These are phyloP conservation scores for Andrena hattorfiana DNA, from an alignment of 2,888 invertebrate genomes.

Conservation along the genomic window DNA sequence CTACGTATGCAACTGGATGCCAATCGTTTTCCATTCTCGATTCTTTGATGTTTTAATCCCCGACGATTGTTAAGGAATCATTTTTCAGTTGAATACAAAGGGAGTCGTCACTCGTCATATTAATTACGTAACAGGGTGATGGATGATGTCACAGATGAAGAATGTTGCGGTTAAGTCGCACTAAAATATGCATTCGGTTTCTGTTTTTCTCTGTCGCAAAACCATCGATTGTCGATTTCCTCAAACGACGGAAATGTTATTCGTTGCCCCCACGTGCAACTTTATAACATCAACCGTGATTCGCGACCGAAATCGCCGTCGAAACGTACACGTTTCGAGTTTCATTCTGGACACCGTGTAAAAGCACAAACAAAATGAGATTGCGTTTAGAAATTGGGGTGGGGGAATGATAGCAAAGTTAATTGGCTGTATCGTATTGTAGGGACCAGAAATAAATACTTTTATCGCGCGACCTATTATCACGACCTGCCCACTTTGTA, in stretches of 20 bases:
- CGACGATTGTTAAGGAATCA: background rate
- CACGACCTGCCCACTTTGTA: background rate
- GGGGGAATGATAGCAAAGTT: background rate
- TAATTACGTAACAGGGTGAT: background rate
- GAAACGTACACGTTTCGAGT: background rate
- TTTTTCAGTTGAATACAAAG: background rate
- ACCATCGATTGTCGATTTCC: background rate
- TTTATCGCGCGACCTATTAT: background rate
- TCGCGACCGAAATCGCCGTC: background rate
- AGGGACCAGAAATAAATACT: background rate
- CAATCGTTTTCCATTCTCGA: too few species aligned
- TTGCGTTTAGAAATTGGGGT: background rate
- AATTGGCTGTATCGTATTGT: background rate
- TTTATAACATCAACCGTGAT: background rate
- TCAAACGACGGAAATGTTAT: background rate
- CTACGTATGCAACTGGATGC: too few species aligned
- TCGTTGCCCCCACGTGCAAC: background rate
- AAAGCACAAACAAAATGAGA: background rate
- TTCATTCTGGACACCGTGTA: background rate
- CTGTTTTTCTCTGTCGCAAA: background rate
- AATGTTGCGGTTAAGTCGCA: background rate
- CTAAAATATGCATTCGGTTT: background rate
- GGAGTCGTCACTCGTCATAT: background rate
- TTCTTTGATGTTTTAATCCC: background rate
- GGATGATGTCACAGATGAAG: slow-evolving; percentile 7